Percentiles rank a stretch among this genome's conserved stretches.
Conservation (phyloP, 2,888 invertebrate species). For the Tolmerus cingulatus region DNA sequence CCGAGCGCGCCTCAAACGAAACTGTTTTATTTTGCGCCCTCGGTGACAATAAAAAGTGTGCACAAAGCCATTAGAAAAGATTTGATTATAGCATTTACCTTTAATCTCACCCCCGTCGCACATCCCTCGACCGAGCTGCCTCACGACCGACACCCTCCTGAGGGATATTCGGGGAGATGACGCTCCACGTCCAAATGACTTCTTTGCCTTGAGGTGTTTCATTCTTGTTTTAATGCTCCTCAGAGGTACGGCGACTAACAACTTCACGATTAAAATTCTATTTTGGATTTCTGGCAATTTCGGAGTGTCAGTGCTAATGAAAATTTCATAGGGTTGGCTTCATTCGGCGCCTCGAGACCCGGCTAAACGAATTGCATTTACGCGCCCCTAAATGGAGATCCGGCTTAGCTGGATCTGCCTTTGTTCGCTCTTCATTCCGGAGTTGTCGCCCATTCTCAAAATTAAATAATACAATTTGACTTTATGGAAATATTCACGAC, state of each 20-base stretch:
- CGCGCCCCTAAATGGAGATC: not conserved
- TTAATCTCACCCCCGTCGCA: conserved; percentile 44
- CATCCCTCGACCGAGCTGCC: not conserved
- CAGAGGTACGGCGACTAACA: conserved; percentile 36
- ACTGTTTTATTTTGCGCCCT: conserved; percentile 48
- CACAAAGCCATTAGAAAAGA: conserved; percentile 50
- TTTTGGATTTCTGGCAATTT: conserved; percentile 48
- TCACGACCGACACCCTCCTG: conserved; percentile 12
- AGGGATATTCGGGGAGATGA: conserved; percentile 25
- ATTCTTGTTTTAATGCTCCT: conserved; percentile 42
- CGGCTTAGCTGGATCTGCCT: not conserved
- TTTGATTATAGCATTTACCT: conserved; percentile 50
- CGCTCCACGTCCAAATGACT: conserved; percentile 43
- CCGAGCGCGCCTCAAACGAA: conserved; percentile 29
- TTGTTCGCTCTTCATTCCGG: not conserved
- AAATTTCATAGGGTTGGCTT: conserved; percentile 37
- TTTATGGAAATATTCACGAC: not conserved
- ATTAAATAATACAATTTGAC: not conserved
- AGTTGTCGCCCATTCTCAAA: not conserved
- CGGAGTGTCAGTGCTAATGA: conserved; percentile 45
- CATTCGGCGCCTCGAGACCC: not conserved
- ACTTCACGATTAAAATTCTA: conserved; percentile 48
- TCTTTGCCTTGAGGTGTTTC: conserved; percentile 47
- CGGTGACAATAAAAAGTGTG: conserved; percentile 49
- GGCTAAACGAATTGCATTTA: conserved; percentile 18